Evolutionary conservation across 2,797 vertebrate genomes (phyloP).

Genomic region (Bryconaethiops microstoma): DNA sequence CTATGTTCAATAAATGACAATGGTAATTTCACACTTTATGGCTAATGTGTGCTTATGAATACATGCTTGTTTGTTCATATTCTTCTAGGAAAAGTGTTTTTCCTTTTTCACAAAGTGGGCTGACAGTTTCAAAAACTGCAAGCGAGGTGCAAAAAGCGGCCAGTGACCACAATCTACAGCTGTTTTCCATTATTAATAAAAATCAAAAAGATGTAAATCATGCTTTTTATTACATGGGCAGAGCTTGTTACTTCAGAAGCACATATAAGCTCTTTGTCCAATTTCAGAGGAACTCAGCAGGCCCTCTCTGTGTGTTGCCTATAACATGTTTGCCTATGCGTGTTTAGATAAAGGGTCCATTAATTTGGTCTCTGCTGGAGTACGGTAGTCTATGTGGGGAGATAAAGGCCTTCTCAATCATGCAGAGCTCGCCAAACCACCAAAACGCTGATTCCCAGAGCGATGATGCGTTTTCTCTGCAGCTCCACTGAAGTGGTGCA

Average conservation of each 20-base stretch:
- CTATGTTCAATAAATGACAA: too few relatives aligned
- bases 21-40: too few relatives aligned
- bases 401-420: slow-evolving; percentile 69
- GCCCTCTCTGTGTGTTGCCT: not conserved
- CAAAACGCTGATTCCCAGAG: slow-evolving; percentile 69
- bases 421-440: slow-evolving; percentile 73
- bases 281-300: not conserved
- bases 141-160: too few relatives aligned
- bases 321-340: not conserved
- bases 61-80: too few relatives aligned
- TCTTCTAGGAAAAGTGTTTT: too few relatives aligned
- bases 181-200: not conserved
- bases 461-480: slow-evolving; percentile 64
- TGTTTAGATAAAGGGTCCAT: slow-evolving; percentile 11
- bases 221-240: not conserved
- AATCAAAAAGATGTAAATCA: not conserved
- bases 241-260: not conserved
- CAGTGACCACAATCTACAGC: not conserved
- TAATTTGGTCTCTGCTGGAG: slow-evolving; percentile 45
- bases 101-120: too few relatives aligned
- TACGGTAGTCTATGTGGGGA: slow-evolving; percentile 30
- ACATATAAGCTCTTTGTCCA: too few relatives aligned
- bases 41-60: too few relatives aligned
- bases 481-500: slow-evolving; percentile 77
- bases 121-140: too few relatives aligned